Percentiles rank a stretch among this genome's conserved stretches.
Evolutionary conservation across 2,888 invertebrate species (phyloP).

Genomic region (Diaphora mendica): DNA sequence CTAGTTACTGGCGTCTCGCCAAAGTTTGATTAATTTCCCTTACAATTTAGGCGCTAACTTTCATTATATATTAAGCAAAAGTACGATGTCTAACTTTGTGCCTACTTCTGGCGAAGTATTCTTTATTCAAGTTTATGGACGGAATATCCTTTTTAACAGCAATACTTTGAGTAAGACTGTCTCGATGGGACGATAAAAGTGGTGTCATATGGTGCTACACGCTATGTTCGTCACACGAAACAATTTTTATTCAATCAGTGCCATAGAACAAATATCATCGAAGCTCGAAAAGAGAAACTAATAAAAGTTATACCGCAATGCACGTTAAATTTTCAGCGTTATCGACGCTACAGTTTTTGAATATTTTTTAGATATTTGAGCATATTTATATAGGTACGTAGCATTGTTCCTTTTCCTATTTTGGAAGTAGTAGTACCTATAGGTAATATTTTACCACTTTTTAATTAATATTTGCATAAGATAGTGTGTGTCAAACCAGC

Average conservation of each 20-base stretch:
- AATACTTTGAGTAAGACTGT: background rate
- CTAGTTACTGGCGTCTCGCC: background rate
- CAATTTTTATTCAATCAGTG: conserved; percentile 6
- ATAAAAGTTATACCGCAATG: background rate
- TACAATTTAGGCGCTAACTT: background rate
- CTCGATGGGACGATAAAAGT: conserved; percentile 3
- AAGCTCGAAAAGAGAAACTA: background rate
- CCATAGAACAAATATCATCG: background rate
- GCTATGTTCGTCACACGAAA: conserved; percentile 3
- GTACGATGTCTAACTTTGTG: background rate
- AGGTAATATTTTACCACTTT: no score
- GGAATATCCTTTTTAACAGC: background rate
- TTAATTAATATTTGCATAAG: no score
- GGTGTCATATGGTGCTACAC: conserved; percentile 5
- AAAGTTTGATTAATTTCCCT: background rate
- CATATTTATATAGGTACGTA: no score
- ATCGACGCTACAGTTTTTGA: no score
- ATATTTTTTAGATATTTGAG: no score
- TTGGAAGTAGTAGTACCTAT: no score
- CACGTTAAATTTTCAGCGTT: background rate
- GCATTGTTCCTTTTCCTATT: no score
- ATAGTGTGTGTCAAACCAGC: no score
- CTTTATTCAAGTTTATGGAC: background rate
- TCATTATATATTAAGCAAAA: background rate
- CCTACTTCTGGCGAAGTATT: background rate